These are phyloP conservation scores for Corythoichthys haematopterus DNA, from an alignment of 2,113 vertebrate genomes.

Conservation along the genomic window DNA sequence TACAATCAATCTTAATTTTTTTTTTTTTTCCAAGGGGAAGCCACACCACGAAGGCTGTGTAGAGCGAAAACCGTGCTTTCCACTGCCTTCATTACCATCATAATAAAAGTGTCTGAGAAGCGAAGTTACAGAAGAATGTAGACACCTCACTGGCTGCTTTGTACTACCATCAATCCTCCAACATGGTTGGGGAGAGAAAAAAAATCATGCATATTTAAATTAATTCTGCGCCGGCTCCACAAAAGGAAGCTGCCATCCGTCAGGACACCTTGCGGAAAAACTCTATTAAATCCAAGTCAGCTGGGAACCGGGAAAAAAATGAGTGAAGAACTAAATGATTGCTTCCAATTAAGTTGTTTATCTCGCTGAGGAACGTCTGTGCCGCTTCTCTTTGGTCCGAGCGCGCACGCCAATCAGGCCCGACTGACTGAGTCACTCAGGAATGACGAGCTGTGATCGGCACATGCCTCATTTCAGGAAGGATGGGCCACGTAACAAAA, in stretches of 20 bases:
- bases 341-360: slow-evolving; percentile 67
- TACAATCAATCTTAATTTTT: slow-evolving; percentile 3
- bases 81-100: slow-evolving; percentile 56
- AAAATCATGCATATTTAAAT: slow-evolving; percentile 72
- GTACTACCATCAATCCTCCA: slow-evolving; percentile 68
- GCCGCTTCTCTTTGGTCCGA: slow-evolving; percentile 58
- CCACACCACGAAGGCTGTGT: neutral
- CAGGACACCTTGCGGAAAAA: slow-evolving; percentile 61
- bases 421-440: slow-evolving; percentile 52
- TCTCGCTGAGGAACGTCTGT: slow-evolving; percentile 50
- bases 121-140: slow-evolving; percentile 58
- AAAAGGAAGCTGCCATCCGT: slow-evolving; percentile 62
- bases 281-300: slow-evolving; percentile 60
- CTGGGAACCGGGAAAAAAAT: slow-evolving; percentile 21
- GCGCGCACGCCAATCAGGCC: slow-evolving; percentile 55
- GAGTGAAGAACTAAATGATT: slow-evolving; percentile 58
- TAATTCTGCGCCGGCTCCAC: slow-evolving; percentile 72
- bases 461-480: slow-evolving; percentile 41
- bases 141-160: slow-evolving; percentile 63
- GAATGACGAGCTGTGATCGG: slow-evolving; percentile 54
- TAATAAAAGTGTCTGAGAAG: slow-evolving; percentile 57
- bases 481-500: slow-evolving; percentile 61
- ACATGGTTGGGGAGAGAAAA: slow-evolving; percentile 37
- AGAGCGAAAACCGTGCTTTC: slow-evolving; percentile 26
- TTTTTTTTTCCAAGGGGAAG: neutral